Evolutionary conservation across 2,888 invertebrate species (phyloP), one percentile per base, ranked within the genome.

Genomic region (Synanthedon tipuliformis): DNA sequence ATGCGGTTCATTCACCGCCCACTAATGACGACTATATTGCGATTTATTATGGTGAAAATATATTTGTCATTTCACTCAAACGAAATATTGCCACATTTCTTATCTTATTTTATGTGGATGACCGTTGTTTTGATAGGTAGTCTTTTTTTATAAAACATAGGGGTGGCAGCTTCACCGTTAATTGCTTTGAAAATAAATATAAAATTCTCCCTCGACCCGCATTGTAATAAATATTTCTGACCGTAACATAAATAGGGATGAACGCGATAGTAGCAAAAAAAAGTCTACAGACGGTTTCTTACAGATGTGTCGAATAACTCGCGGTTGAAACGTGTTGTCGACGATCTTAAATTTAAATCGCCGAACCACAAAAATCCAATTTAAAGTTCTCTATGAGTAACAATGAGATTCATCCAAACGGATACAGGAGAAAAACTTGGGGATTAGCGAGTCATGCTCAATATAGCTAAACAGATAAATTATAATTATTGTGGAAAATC

Each of bases 191-290:
- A 49, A 49, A 49, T 16, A 16, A n/a, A 49, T 49, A 13, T 5
- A 16, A 59, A 56, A 59, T 55, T 53, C 51, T 50, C 41, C 50
- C 40, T 48, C 15, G 34, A 55, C 64, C 61, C 59, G 56, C 60
- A 65, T 67, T 63, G 64, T 54, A 58, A 62, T 62, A 66, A 68
- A 70, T 66, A 34, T 8, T 34, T 34, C 34, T 34, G 34, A 34
- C 34, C 10, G 10, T 34, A 34, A 34, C 7, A 34, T 34, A 34
- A 34, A 34, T 34, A 10, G 10, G 34, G 10, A 34, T 34, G 34
- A 34, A 34, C 10, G 34, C 34, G 34, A 10, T 34, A 34, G 34
- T 34, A 34, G 34, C 34, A 34, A 34, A 34, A 23, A n/a, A 34
- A 34, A 34, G 34, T 34, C 34, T 34, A 10, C 3, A 34, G 10